Percentiles rank a stretch among this genome's conserved stretches.
These are phyloP conservation scores for Hirudo medicinalis DNA, from an alignment of 1,140 invertebrate genomes.

Conservation along the genomic window DNA sequence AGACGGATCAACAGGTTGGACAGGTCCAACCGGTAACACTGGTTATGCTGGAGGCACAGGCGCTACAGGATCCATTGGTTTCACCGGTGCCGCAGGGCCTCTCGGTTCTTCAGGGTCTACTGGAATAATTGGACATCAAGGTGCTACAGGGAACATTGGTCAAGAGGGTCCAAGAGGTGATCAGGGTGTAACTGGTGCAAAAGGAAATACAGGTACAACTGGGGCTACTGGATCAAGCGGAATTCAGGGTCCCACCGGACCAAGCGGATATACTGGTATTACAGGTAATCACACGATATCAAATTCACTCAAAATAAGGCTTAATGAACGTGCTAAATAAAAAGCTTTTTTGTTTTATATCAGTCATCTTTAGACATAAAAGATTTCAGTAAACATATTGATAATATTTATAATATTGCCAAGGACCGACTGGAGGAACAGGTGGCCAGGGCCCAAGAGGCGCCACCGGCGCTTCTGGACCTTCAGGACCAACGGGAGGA, in stretches of 20 bases:
- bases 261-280: neutral
- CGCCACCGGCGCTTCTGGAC: neutral
- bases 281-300: neutral
- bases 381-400: neutral
- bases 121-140: conserved; percentile 16
- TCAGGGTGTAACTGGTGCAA: conserved; percentile 22
- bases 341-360: neutral
- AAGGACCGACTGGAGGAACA: neutral
- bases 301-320: too few relatives aligned
- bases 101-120: conserved; percentile 15
- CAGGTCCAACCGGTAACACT: conserved; percentile 1
- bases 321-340: neutral
- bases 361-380: neutral
- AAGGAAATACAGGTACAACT: conserved; percentile 10
- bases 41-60: conserved; percentile 6
- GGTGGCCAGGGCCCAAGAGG: conserved; percentile 5
- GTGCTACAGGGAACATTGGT: conserved; percentile 2
- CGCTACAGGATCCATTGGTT: neutral
- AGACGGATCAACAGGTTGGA: neutral
- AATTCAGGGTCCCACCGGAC: neutral
- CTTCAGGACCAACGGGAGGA: conserved; percentile 14
- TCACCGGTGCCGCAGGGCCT: conserved; percentile 16
- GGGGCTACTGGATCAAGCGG: neutral
- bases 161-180: conserved; percentile 16
- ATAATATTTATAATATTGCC: neutral